Evolutionary conservation across 2,113 vertebrate species (phyloP), one percentile per base, ranked within the genome.

Genomic region (crab-eating macaque (Macaca fascicularis)): DNA sequence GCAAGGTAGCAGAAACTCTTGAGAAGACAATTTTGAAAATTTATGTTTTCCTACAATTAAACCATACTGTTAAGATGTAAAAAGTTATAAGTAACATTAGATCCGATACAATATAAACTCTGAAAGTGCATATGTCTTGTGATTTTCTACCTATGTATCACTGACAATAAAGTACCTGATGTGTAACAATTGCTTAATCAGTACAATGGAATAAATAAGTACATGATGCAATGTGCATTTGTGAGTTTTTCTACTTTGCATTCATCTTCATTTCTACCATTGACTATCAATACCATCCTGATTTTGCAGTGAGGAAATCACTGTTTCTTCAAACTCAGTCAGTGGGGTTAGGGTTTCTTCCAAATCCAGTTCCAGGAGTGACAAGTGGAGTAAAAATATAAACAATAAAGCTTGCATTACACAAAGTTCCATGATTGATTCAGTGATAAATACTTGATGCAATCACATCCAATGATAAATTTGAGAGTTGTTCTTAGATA

Each of bases 51-150:
- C 32, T 87, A 16, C 1, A 70, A 61, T 35, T 86, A 83, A 92
- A 30, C 75, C 25, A 92, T 64, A 75, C 9, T 2, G 35, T 75
- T 84, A 22, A 40, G 84, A 72, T 67, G 12, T 79, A 80, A 50
- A 89, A 95, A 78, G 81, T 55, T 30, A 32, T 50, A 89, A 93
- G 12, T 69, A 75, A 52, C 7, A 75, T 20, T 76, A 67, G 61
- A 10, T n/a, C 10, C 23, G 75, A 13, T 55, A 3, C 5, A 83
- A 69, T 32, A 2, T 80, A 84, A 74, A 38, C 5, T 78, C 25
- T 6, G 20, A 64, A 43, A 70, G 4, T 2, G 0, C 8, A 89
- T 16, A 52, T 1, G 43, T 3, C 8, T 76, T 59, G 25, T 75
- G 10, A n/a, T 90, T 83, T 95, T 4, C 11, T 85, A 23, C 30